Percentiles rank a stretch among this genome's conserved stretches.
Conservation (phyloP, 2,113 vertebrate genomes). For the Esox niger region DNA sequence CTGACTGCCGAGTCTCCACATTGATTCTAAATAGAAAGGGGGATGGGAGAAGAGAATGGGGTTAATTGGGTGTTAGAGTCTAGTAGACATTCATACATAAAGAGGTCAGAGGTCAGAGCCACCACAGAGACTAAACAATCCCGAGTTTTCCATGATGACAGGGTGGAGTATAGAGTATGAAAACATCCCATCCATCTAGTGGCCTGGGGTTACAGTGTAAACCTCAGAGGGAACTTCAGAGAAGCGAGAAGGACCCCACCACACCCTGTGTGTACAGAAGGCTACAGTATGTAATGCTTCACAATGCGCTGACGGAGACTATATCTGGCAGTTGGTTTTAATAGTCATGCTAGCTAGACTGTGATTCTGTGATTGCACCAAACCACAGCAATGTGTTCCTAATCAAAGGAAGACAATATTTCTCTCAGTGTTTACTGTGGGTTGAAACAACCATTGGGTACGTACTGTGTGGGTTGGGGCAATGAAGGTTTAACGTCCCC, state of each 20-base stretch:
- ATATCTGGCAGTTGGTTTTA: conserved; percentile 6
- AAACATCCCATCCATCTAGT: conserved; percentile 14
- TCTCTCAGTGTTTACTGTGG: background rate
- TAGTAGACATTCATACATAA: background rate
- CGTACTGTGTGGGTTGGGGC: conserved; percentile 5
- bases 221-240: background rate
- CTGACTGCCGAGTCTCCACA: conserved; percentile 85
- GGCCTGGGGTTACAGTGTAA: conserved; percentile 5
- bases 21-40: conserved; percentile 77
- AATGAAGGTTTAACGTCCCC: conserved; percentile 10
- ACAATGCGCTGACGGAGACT: conserved; percentile 3
- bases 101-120: conserved; percentile 6
- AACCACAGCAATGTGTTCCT: conserved; percentile 28
- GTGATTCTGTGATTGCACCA: conserved; percentile 1
- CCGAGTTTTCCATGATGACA: background rate
- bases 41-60: conserved; percentile 6
- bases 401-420: conserved; percentile 8
- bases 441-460: background rate
- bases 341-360: too few species aligned
- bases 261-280: background rate
- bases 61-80: background rate
- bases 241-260: background rate
- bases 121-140: conserved; percentile 28
- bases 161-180: conserved; percentile 1
- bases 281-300: background rate